Base-by-base conservation (phyloP, 2,797 vertebrate species). In the Chiloscyllium punctatum region DNA sequence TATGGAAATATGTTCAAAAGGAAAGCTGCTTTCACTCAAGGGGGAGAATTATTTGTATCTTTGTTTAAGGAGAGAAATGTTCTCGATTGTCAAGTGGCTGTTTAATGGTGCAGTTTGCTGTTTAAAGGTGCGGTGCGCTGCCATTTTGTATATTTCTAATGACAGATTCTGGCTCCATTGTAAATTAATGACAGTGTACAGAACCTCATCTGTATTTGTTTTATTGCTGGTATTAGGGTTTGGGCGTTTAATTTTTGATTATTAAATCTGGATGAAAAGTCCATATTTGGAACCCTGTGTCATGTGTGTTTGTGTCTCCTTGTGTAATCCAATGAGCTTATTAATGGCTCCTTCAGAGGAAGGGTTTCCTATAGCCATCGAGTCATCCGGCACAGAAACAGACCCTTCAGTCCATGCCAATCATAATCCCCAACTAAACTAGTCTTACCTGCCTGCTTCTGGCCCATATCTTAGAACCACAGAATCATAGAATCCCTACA, bases 211-310 rank as follows among this genome's bases (percentile, higher is more conserved):
- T 95, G 94, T 95, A 95, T 95, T 95, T 95, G 94, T 95, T 95
- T 95, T 95, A 72, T 95, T 95, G 94, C 94, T 77, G 94, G 71
- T 95, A 95, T 95, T 95, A 95, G 71, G 71, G 48, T 74, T 95
- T 72, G 94, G 42, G 27, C 94, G 53, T 72, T 74, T 95, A 95
- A 48, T 95, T 95, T 95, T 95, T 95, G 94, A 71, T 77, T 95
- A 95, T 95, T 95, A 95, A 95, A 95, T 95, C 94, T 95, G 94
- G 94, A 95, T 95, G 94, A 95, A 95, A 74, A 95, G 62, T 95
- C 94, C 94, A 95, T 71, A 53, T 95, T 95, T 95, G 69, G 94
- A 95, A 95, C 94, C 94, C 94, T 95, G 94, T 72, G 69, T 72
- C 25, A 33, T 74, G 94, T 77, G 92, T 72, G 25, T 95, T 95